These are phyloP conservation scores for Crocallis elinguaria DNA, from an alignment of 2,888 invertebrate genomes.

Conservation along the genomic window DNA sequence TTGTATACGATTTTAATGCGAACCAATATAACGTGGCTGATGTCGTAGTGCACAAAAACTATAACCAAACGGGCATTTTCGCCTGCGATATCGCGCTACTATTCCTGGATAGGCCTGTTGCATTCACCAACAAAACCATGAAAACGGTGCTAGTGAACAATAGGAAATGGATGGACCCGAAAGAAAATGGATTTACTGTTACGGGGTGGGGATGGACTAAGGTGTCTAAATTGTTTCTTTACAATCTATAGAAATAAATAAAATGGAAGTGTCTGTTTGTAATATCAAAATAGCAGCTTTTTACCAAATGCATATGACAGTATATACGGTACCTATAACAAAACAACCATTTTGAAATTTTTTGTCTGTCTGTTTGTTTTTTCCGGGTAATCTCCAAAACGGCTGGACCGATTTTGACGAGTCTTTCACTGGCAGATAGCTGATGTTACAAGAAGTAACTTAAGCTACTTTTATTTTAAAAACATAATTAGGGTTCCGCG, in stretches of 20 bases:
- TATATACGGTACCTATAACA: too few relatives aligned
- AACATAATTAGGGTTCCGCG: too few relatives aligned
- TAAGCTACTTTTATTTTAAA: too few relatives aligned
- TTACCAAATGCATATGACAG: too few relatives aligned
- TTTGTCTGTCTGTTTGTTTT: too few relatives aligned
- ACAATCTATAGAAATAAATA: background rate
- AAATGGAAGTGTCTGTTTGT: too few relatives aligned
- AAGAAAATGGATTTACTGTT: slow-evolving; percentile 48
- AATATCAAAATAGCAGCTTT: too few relatives aligned
- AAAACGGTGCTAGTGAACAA: slow-evolving; percentile 55
- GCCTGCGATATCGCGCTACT: slow-evolving; percentile 65
- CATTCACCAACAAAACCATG: slow-evolving; percentile 45
- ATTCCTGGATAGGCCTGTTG: slow-evolving; percentile 49
- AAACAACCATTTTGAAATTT: too few relatives aligned
- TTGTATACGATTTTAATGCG: slow-evolving; percentile 52
- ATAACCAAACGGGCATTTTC: slow-evolving; percentile 53
- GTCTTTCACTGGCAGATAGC: too few relatives aligned
- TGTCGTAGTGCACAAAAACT: slow-evolving; percentile 54
- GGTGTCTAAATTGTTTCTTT: slow-evolving; percentile 41
- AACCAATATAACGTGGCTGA: slow-evolving; percentile 42
- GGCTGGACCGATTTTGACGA: too few relatives aligned
- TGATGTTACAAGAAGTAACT: too few relatives aligned
- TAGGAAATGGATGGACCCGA: slow-evolving; percentile 56
- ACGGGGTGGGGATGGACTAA: slow-evolving; percentile 69
- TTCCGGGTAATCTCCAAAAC: too few relatives aligned